Evolutionary conservation across 2,888 invertebrate genomes (phyloP).

Genomic region (Dolomedes plantarius): DNA sequence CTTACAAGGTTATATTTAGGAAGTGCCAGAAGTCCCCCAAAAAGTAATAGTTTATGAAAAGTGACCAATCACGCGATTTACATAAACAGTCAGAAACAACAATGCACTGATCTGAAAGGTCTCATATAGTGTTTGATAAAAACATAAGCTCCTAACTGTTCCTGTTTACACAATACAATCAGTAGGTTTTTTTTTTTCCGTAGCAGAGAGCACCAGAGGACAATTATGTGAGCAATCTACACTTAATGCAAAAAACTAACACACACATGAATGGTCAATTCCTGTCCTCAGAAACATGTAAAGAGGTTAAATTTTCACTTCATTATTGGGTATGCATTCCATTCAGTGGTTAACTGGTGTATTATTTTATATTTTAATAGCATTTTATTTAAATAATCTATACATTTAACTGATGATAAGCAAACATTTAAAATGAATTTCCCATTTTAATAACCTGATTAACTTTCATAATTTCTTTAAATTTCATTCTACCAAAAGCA

Average conservation of each 20-base stretch:
- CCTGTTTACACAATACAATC: constrained; percentile 29
- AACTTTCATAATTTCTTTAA: too few species aligned
- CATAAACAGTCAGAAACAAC: neutral
- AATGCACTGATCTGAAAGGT: constrained; percentile 43
- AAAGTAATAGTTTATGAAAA: constrained; percentile 54
- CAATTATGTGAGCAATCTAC: constrained; percentile 65
- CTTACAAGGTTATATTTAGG: constrained; percentile 23
- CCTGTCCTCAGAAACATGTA: constrained; percentile 34
- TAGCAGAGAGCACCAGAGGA: constrained; percentile 67
- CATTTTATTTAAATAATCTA: too few species aligned
- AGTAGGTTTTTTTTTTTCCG: constrained; percentile 20
- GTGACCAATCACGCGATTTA: constrained; percentile 31
- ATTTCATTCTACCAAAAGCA: too few species aligned
- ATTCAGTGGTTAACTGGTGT: neutral
- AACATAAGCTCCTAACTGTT: constrained; percentile 49
- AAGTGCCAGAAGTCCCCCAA: constrained; percentile 67
- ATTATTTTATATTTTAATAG: too few species aligned
- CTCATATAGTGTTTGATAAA: neutral
- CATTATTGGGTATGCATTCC: neutral
- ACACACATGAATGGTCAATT: constrained; percentile 17
- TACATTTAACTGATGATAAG: too few species aligned
- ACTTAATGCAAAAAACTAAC: constrained; percentile 35
- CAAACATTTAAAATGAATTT: too few species aligned
- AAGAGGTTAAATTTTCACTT: neutral
- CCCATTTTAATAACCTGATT: too few species aligned